Base-by-base conservation (phyloP, 2,888 invertebrate genomes). In the Chaetoderma sp. region DNA sequence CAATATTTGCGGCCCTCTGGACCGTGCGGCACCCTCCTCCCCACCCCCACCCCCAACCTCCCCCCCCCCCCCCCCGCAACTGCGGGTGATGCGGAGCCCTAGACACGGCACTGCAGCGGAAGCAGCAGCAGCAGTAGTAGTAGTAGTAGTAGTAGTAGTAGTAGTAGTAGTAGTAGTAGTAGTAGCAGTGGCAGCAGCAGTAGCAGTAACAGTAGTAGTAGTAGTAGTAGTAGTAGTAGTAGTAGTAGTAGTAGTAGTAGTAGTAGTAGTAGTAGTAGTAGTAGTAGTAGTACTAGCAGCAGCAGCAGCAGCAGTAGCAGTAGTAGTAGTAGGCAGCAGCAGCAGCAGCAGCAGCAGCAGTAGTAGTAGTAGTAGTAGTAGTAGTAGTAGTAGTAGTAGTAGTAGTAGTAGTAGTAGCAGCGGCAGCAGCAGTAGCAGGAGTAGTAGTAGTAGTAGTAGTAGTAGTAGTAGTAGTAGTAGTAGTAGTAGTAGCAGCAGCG, bases 391-490 rank as follows among this genome's bases (percentile, higher is more conserved):
- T 61, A 50, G 60, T 45, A 39, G 39, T 61, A 27, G 60, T 30
- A 60, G 39, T 61, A 28, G 44, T 44, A 60, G 27, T 33, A 36
- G 60, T 54, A 30, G 50, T 54, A 54, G 50, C 23, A 42, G 30
- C 21, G 55, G 39, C 23, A 42, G 28, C 39, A 5, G n/a, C n/a
- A n/a, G n/a, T n/a, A n/a, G n/a, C n/a, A n/a, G n/a, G n/a, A n/a
- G n/a, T n/a, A n/a, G n/a, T n/a, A 4, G 42, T 55, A 50, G 47
- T 63, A 58, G 50, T 55, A 54, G 42, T 58, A 63, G 42, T 42
- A 63, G 60, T 65, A 60, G 60, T 58, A 65, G 65, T 60, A 70
- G 65, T 25, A 50, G 58, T 59, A 57, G 63, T 63, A 49, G 58
- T 68, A 42, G 44, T 54, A 27, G 44, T 60, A 32, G 45, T 60